phyloP scores from a whole-genome alignment of 2,113 vertebrate genomes.

The Cottus gobio region DNA sequence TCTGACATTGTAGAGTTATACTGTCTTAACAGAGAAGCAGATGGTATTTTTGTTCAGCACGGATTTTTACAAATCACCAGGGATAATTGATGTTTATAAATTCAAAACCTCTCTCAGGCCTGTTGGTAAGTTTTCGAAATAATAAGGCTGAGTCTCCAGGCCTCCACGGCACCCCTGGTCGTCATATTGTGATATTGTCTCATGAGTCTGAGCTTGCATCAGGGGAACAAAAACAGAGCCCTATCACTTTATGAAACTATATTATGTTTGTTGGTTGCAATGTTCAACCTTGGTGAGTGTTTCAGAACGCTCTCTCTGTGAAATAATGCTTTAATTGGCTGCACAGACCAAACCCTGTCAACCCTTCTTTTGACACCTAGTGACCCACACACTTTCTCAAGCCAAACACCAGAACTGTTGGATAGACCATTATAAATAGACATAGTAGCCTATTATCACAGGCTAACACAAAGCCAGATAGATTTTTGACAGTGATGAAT shows the following conservation, averaged over 20 bases:
- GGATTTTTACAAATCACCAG: conserved; percentile 26
- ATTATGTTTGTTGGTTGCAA: neutral
- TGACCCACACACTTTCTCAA: neutral
- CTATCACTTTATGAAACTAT: neutral
- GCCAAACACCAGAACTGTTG: neutral
- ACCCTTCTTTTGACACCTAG: neutral
- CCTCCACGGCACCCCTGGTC: neutral
- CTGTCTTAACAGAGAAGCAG: conserved; percentile 23
- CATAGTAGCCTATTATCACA: neutral
- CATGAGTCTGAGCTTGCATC: neutral
- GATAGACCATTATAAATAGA: neutral
- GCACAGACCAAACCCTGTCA: neutral
- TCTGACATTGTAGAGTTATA: conserved; percentile 29
- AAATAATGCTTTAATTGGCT: conserved; percentile 1
- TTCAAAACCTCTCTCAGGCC: neutral
- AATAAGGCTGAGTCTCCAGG: conserved; percentile 16
- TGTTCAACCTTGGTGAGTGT: neutral
- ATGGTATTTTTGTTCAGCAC: conserved; percentile 7
- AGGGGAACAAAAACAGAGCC: neutral
- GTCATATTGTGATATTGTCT: conserved; percentile 4
- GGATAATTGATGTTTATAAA: conserved; percentile 11
- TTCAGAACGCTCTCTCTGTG: neutral
- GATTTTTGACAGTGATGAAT: conserved; percentile 29
- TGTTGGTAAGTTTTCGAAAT: conserved; percentile 30
- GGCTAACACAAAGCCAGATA: conserved; percentile 17